These are phyloP conservation scores for Amiota mariae DNA, from an alignment of 2,888 invertebrate species.

Conservation along the genomic window DNA sequence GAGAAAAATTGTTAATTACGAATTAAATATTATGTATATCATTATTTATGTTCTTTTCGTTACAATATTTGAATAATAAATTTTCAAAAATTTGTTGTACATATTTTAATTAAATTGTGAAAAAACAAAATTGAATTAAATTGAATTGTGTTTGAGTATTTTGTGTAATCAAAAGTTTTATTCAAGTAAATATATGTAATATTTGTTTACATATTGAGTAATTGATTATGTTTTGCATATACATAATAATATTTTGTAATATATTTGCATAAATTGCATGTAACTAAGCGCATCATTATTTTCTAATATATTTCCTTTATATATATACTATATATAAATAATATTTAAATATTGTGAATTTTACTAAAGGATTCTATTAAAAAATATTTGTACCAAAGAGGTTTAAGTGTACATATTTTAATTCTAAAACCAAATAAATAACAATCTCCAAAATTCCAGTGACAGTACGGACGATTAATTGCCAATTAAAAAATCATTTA, in stretches of 20 bases:
- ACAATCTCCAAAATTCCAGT: background rate
- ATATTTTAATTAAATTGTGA: slow-evolving; percentile 21
- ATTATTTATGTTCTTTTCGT: slow-evolving; percentile 24
- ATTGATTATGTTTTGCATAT: slow-evolving; percentile 16
- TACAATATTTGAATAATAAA: slow-evolving; percentile 30
- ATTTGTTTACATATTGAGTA: background rate
- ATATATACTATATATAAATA: background rate
- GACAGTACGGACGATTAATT: background rate
- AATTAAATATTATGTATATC: slow-evolving; percentile 45
- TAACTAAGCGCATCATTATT: slow-evolving; percentile 18
- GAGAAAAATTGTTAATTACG: slow-evolving; percentile 42
- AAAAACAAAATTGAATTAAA: slow-evolving; percentile 25
- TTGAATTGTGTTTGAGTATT: background rate
- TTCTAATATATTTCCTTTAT: background rate
- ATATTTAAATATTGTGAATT: background rate
- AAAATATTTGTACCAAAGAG: background rate
- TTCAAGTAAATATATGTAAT: slow-evolving; percentile 14
- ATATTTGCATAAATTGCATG: slow-evolving; percentile 29
- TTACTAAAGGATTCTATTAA: slow-evolving; percentile 9
- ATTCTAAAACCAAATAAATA: background rate
- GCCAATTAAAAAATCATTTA: background rate
- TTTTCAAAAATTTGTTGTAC: slow-evolving; percentile 21
- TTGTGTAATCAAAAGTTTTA: slow-evolving; percentile 4
- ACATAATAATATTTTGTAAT: slow-evolving; percentile 13
- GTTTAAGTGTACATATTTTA: slow-evolving; percentile 7